A percentile compares a stretch with the other conserved stretches of the same genome.
Conservation (phyloP, 2,888 invertebrate species). For the Ophion slaviceki region DNA sequence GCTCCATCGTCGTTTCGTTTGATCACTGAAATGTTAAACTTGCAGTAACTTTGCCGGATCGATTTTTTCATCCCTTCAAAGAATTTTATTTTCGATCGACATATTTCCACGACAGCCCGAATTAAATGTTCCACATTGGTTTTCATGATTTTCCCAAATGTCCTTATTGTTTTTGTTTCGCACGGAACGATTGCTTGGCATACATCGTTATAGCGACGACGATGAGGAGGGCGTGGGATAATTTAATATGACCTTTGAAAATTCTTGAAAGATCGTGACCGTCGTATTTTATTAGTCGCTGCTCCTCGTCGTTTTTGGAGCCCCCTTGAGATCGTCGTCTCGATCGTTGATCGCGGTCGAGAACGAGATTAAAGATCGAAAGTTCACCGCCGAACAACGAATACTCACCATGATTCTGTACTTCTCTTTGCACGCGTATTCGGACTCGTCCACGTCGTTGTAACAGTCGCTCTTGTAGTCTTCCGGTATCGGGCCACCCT, state of each 20-base stretch:
- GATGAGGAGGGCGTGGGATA: constrained; percentile 34
- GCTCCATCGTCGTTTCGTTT: too few relatives aligned
- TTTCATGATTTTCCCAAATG: too few relatives aligned
- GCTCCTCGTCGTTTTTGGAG: not conserved
- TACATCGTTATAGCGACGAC: constrained; percentile 49
- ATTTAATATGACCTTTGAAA: constrained; percentile 39
- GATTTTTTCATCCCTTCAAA: too few relatives aligned
- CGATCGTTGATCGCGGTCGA: not conserved
- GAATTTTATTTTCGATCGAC: too few relatives aligned
- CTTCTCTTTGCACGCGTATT: constrained; percentile 92
- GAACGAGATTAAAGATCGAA: not conserved
- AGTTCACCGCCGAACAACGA: not conserved
- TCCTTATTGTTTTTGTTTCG: not conserved
- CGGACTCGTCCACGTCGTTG: constrained; percentile 91
- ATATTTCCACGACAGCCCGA: too few relatives aligned
- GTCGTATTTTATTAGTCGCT: not conserved
- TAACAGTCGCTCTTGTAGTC: constrained; percentile 92
- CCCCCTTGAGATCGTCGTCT: constrained; percentile 31
- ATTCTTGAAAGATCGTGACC: constrained; percentile 41
- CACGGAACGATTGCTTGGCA: constrained; percentile 31
- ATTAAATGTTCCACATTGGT: too few relatives aligned
- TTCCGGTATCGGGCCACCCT: constrained; percentile 88
- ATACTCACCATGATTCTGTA: constrained; percentile 90
- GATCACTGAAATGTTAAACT: too few relatives aligned
- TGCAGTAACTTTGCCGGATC: too few relatives aligned